Conservation (phyloP, 53 echinoderm and acorn worm species). For the Henricia sp. region DNA sequence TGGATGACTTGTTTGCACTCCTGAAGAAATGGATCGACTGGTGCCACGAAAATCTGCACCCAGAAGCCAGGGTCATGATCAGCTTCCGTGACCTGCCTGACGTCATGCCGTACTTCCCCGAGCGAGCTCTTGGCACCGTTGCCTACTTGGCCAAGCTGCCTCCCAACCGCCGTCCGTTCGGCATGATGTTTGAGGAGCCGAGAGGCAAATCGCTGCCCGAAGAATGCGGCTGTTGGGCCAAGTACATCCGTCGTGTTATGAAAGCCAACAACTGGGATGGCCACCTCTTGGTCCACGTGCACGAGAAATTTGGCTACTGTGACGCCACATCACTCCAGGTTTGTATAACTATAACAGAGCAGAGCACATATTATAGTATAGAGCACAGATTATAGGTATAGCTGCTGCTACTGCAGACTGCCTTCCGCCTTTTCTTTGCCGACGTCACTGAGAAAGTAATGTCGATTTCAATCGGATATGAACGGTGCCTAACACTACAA, state of each 20-base stretch:
- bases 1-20: slow-evolving; percentile 18
- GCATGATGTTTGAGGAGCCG: slow-evolving; percentile 54
- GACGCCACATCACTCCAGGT: slow-evolving; percentile 53
- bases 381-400: neutral
- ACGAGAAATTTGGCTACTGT: slow-evolving; percentile 59
- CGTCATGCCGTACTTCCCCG: slow-evolving; percentile 52
- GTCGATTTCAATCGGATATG: neutral
- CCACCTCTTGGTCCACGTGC: slow-evolving; percentile 53
- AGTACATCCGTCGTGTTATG: slow-evolving; percentile 53
- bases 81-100: slow-evolving; percentile 64
- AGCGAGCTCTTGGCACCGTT: slow-evolving; percentile 54
- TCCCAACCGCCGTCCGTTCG: slow-evolving; percentile 13
- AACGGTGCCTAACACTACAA: neutral
- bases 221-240: slow-evolving; percentile 41
- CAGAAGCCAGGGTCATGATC: slow-evolving; percentile 29
- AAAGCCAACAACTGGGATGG: slow-evolving; percentile 40
- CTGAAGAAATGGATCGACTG: slow-evolving; percentile 27
- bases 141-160: slow-evolving; percentile 62
- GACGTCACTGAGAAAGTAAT: neutral
- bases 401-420: neutral
- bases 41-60: slow-evolving; percentile 46
- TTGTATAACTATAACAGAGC: too few species aligned
- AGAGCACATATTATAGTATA: too few species aligned
- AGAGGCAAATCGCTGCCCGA: slow-evolving; percentile 39
- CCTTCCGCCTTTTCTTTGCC: neutral